phyloP scores from a whole-genome alignment of 2,888 invertebrate species.

The Ctenicera cuprea region DNA sequence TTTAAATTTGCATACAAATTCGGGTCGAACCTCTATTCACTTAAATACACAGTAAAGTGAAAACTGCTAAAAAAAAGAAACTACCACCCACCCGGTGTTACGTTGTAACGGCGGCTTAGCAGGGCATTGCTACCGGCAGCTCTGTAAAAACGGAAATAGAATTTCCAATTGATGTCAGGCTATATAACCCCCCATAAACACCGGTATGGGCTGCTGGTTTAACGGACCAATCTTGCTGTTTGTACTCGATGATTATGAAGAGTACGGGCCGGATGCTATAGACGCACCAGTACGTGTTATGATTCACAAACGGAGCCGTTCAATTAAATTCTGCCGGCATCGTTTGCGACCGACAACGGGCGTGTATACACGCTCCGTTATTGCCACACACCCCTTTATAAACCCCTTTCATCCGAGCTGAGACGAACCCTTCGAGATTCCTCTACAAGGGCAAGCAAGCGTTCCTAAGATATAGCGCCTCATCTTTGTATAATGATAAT shows the following conservation, averaged over 20 bases:
- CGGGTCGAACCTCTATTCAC: conserved; percentile 53
- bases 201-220: conserved; percentile 34
- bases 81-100: conserved; percentile 6
- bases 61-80: conserved; percentile 57
- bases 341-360: conserved; percentile 65
- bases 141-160: conserved; percentile 51
- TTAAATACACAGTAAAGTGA: conserved; percentile 57
- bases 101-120: neutral
- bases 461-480: conserved; percentile 53
- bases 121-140: conserved; percentile 38
- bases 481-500: conserved; percentile 64
- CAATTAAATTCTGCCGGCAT: conserved; percentile 63
- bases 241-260: conserved; percentile 49
- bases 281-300: conserved; percentile 63
- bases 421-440: conserved; percentile 55
- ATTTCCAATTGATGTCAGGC: conserved; percentile 51
- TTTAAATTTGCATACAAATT: conserved; percentile 66
- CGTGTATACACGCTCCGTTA: conserved; percentile 64
- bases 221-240: conserved; percentile 50
- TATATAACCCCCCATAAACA: conserved; percentile 48
- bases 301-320: conserved; percentile 63
- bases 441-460: conserved; percentile 54
- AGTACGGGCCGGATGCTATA: conserved; percentile 47
- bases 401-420: conserved; percentile 59
- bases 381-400: conserved; percentile 59